Conservation (phyloP, 2,888 invertebrate genomes). For the Resseliella maxima region DNA sequence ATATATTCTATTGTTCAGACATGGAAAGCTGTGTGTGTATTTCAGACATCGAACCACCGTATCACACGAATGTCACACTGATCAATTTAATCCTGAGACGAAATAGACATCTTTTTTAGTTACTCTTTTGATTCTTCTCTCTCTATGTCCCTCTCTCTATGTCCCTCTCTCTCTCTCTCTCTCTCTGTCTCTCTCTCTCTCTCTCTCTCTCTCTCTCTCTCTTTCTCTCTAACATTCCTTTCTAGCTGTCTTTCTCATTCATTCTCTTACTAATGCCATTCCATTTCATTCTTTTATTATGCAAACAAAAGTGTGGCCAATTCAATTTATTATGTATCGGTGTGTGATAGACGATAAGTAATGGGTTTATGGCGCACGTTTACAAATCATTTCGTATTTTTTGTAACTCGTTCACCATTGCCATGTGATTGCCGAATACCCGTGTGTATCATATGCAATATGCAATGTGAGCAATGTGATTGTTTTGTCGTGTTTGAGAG, state of each 20-base stretch:
- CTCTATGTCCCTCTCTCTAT: too few species aligned
- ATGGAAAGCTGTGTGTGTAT: background rate
- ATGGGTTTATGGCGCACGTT: background rate
- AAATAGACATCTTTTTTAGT: too few species aligned
- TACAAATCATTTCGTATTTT: background rate
- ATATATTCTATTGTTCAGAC: background rate
- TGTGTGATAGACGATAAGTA: constrained; percentile 39
- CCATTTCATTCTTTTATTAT: constrained; percentile 51
- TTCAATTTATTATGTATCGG: constrained; percentile 53
- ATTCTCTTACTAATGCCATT: too few species aligned
- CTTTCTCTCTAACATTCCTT: too few species aligned
- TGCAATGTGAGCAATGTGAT: background rate
- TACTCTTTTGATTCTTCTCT: too few species aligned
- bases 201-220: background rate
- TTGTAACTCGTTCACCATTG: background rate
- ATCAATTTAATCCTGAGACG: constrained; percentile 36
- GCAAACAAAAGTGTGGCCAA: constrained; percentile 57
- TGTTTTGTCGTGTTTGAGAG: background rate
- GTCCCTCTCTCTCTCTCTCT: background rate
- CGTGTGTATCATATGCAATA: background rate
- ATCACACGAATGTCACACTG: background rate
- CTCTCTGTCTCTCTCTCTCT: too few species aligned
- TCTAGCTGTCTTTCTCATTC: background rate
- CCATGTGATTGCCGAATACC: too few species aligned
- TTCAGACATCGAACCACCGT: background rate